Evolutionary conservation across 2,888 invertebrate species (phyloP).

Genomic region (Atrina japonica): DNA sequence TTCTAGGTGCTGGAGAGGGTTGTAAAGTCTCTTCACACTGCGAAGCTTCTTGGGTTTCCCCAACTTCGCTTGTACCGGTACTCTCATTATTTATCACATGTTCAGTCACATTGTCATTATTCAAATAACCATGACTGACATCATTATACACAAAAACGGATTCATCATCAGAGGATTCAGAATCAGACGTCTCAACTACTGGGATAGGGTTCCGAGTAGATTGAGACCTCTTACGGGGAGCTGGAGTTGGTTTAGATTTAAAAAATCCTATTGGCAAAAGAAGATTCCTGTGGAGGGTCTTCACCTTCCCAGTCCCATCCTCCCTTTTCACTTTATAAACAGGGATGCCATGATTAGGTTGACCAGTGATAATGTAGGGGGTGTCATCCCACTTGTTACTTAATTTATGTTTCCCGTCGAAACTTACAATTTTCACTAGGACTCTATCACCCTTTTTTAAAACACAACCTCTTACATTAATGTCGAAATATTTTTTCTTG

Average conservation of each 20-base stretch:
- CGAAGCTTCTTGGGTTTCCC: no score
- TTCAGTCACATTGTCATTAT: no score
- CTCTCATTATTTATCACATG: no score
- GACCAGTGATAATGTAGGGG: conserved; percentile 1
- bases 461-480: background rate
- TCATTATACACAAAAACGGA: no score
- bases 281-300: conserved; percentile 6
- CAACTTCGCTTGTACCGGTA: no score
- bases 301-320: background rate
- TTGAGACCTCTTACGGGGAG: background rate
- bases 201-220: no score
- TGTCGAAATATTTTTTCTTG: conserved; percentile 3
- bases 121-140: no score
- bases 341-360: conserved; percentile 1
- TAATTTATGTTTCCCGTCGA: conserved; percentile 14
- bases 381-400: conserved; percentile 8
- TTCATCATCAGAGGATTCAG: no score
- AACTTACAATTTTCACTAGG: conserved; percentile 8
- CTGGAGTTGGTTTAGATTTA: background rate
- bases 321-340: conserved; percentile 2
- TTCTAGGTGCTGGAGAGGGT: no score
- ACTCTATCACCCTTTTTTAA: conserved; percentile 7
- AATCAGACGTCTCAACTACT: no score
- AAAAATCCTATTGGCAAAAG: background rate
- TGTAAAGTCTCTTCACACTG: no score